These are phyloP conservation scores for Podiceps cristatus DNA, from an alignment of 2,113 vertebrate genomes.

Conservation along the genomic window DNA sequence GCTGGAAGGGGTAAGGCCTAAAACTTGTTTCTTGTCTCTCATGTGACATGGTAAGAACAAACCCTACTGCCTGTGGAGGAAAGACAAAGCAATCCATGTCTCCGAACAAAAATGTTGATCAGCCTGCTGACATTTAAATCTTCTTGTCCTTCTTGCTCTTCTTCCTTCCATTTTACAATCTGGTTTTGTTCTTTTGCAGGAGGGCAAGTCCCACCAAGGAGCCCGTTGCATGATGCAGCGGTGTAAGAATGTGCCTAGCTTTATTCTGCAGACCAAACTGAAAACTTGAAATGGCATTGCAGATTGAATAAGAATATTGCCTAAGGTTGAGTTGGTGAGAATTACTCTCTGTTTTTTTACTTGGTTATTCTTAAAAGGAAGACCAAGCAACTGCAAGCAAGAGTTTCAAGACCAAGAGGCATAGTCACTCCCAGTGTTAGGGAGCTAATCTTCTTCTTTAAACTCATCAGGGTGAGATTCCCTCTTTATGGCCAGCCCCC, in stretches of 20 bases:
- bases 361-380: not conserved
- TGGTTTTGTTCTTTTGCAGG: not conserved
- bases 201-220: not conserved
- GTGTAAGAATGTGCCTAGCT: not conserved
- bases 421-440: not conserved
- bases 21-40: not conserved
- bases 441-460: not conserved
- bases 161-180: not conserved
- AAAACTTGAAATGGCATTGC: not conserved
- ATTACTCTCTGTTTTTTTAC: not conserved
- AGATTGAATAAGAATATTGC: not conserved
- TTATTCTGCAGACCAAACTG: not conserved
- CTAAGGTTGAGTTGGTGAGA: not conserved
- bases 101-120: not conserved
- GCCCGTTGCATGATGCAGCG: rapidly evolving
- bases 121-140: not conserved
- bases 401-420: not conserved
- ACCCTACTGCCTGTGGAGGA: not conserved
- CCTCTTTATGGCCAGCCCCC: not conserved
- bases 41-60: not conserved
- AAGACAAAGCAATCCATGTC: not conserved
- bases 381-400: not conserved
- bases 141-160: not conserved
- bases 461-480: not conserved
- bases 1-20: not conserved